phyloP scores from a whole-genome alignment of 2,113 vertebrate species.

The Egretta garzetta region DNA sequence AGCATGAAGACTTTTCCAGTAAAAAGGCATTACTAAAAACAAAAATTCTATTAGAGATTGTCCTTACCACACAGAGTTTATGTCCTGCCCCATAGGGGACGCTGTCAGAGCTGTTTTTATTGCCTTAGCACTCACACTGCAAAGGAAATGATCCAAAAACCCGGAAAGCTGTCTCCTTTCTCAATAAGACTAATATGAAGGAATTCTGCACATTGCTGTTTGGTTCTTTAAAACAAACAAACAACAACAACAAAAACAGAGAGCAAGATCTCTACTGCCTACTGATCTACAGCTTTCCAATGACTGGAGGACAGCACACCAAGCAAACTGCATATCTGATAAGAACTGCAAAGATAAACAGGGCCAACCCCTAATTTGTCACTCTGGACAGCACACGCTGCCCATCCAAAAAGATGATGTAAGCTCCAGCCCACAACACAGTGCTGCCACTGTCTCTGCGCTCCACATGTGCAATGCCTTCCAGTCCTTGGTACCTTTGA shows the following conservation, averaged over 20 bases:
- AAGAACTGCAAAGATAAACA: not conserved
- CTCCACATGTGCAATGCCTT: not conserved
- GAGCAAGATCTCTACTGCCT: not conserved
- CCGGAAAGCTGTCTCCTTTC: not conserved
- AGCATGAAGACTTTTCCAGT: not conserved
- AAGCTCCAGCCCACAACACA: not conserved
- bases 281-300: not conserved
- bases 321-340: not conserved
- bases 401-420: not conserved
- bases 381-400: not conserved
- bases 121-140: not conserved
- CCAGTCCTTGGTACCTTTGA: not conserved
- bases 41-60: not conserved
- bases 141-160: not conserved
- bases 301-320: not conserved
- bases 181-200: not conserved
- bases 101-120: not conserved
- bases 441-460: not conserved
- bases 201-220: not conserved
- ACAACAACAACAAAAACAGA: not conserved
- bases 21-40: not conserved
- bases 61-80: not conserved
- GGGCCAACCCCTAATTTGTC: not conserved
- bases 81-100: not conserved
- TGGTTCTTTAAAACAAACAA: not conserved